These are phyloP conservation scores for Myotis pilosus DNA, from an alignment of 2,797 vertebrate genomes.

Conservation along the genomic window DNA sequence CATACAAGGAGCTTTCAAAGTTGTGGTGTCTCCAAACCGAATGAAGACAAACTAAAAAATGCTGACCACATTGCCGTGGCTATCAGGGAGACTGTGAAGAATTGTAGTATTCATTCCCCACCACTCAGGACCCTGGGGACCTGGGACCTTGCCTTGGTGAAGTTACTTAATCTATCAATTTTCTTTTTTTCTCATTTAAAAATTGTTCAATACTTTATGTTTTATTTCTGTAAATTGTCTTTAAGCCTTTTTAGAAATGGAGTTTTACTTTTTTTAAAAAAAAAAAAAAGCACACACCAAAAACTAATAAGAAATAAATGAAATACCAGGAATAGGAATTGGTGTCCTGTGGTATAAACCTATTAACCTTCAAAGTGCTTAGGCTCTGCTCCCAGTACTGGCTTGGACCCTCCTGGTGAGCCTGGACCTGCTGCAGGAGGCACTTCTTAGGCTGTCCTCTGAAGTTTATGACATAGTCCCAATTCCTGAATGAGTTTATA, in stretches of 20 bases:
- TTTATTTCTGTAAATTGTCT: background rate
- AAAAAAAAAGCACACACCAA: background rate
- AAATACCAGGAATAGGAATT: background rate
- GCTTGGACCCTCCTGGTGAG: background rate
- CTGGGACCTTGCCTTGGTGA: background rate
- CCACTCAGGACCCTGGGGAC: background rate
- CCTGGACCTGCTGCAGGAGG: background rate
- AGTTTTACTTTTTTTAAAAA: background rate
- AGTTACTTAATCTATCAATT: background rate
- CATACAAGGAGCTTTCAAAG: background rate
- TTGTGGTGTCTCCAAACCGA: background rate
- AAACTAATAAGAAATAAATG: background rate
- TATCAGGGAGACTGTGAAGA: background rate
- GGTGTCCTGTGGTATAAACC: background rate
- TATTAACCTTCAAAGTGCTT: too few relatives aligned
- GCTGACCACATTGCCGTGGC: background rate
- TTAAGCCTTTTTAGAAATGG: background rate
- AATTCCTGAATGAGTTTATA: background rate
- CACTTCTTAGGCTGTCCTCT: background rate
- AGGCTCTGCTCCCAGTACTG: accelerated
- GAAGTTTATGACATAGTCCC: background rate
- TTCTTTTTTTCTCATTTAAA: background rate
- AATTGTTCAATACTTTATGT: background rate
- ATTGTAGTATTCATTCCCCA: background rate
- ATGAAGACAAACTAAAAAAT: background rate